Percentiles rank a stretch among this genome's conserved stretches.
phyloP scores from a whole-genome alignment of 2,888 invertebrate species.

The Troides helena region DNA sequence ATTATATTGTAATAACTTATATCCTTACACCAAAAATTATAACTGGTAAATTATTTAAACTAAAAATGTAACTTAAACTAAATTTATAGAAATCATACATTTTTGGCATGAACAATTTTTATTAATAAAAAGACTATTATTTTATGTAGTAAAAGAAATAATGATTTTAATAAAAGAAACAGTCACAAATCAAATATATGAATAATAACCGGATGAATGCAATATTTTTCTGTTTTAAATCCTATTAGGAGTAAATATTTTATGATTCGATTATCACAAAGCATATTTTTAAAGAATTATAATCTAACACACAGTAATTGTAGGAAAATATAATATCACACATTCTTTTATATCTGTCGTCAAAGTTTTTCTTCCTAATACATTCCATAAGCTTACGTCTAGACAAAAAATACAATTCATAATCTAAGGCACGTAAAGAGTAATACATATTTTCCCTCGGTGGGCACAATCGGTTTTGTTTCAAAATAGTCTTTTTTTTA shows the following conservation, averaged over 20 bases:
- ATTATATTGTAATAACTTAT: too few species aligned
- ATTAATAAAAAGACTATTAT: neutral
- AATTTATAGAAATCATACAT: neutral
- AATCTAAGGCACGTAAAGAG: slow-evolving; percentile 23
- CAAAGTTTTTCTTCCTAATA: neutral
- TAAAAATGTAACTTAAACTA: neutral
- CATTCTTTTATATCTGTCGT: slow-evolving; percentile 17
- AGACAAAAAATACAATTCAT: slow-evolving; percentile 4
- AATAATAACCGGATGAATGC: too few species aligned
- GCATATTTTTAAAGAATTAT: too few species aligned
- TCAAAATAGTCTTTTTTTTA: slow-evolving; percentile 11
- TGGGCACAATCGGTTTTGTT: slow-evolving; percentile 6
- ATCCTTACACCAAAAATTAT: too few species aligned
- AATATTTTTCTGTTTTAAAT: too few species aligned
- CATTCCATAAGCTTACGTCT: slow-evolving; percentile 5
- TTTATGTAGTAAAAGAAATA: too few species aligned
- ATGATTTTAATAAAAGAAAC: too few species aligned
- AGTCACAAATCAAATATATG: too few species aligned
- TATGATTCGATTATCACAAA: too few species aligned
- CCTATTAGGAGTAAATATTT: too few species aligned
- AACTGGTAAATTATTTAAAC: neutral
- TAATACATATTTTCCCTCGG: neutral
- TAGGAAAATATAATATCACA: neutral
- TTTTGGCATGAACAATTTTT: neutral
- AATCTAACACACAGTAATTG: too few species aligned